Conservation (phyloP, 2,888 invertebrate species). For the Tanypteryx hageni region DNA sequence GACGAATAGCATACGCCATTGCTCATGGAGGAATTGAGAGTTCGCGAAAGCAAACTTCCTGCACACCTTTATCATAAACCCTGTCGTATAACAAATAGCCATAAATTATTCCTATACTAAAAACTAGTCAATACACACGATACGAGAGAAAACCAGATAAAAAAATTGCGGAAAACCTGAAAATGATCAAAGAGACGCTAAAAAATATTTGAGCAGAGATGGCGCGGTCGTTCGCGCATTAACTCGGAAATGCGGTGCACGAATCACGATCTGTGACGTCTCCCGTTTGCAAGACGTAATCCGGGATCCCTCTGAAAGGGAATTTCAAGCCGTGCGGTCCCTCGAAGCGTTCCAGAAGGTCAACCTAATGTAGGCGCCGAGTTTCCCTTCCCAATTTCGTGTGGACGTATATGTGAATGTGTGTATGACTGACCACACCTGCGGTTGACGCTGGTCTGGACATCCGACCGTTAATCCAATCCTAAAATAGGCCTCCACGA, state of each 20-base stretch:
- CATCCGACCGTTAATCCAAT: neutral
- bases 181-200: too few relatives aligned
- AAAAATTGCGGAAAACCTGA: too few relatives aligned
- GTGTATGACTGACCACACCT: conserved; percentile 16
- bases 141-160: too few relatives aligned
- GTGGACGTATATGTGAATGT: neutral
- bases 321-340: neutral
- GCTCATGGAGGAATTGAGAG: too few relatives aligned
- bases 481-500: neutral
- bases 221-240: neutral
- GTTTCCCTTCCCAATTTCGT: neutral
- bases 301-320: neutral
- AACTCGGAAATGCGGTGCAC: neutral
- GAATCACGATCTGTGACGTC: neutral
- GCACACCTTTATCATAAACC: too few relatives aligned
- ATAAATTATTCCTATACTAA: too few relatives aligned
- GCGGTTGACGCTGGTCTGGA: neutral
- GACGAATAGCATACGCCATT: too few relatives aligned
- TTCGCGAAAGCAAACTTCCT: too few relatives aligned
- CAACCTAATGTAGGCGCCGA: too few relatives aligned
- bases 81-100: too few relatives aligned
- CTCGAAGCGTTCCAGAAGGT: neutral
- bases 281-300: neutral
- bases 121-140: too few relatives aligned
- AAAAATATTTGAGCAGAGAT: too few relatives aligned